Base-by-base conservation (phyloP, 2,113 vertebrate species). In the Poecilia latipinna region DNA sequence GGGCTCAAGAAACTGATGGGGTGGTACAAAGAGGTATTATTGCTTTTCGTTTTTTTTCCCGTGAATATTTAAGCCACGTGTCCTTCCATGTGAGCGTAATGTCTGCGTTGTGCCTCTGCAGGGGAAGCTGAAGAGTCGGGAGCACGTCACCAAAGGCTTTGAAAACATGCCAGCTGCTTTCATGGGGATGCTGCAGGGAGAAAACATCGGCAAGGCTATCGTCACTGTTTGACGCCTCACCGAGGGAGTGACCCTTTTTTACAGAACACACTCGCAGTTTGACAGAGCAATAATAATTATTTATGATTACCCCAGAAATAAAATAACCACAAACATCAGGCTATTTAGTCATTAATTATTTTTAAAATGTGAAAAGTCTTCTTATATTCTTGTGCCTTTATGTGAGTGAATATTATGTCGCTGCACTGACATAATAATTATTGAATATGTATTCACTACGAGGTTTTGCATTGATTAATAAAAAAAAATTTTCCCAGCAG, bases 161-260 rank as follows among this genome's bases (percentile, higher is more conserved):
- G 94, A 96, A 79, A 97, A 96, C 67, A 96, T 97, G 95, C 96
- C 96, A 1, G 65, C 70, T 70, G 96, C 96, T 57, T 98, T 98
- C 68, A 96, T 97, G 81, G 95, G 94, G 79, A 84, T 98, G 92
- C 84, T 97, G 82, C 94, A 75, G 74, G 97, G 97, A 85, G 93
- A 96, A n/a, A 97, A 97, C 88, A 13, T 89, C 65, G 96, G 96
- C 74, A 98, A 98, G 92, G 91, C 97, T 0, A 0, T 97, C 31
- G 60, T 99, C 54, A 93, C 95, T 73, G 92, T 85, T 11, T 97
- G 82, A 96, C 22, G 65, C 12, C 19, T 67, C 54, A 17, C 4
- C 39, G 35, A 37, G 54, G 28, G 33, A 26, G 1, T 13, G 1
- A 17, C 24, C 28, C 33, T 5, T 29, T 29, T 61, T 29, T 19